These are phyloP conservation scores for Pocillopora meandrina DNA, from an alignment of 92 coral and sea anemone species.

Conservation along the genomic window DNA sequence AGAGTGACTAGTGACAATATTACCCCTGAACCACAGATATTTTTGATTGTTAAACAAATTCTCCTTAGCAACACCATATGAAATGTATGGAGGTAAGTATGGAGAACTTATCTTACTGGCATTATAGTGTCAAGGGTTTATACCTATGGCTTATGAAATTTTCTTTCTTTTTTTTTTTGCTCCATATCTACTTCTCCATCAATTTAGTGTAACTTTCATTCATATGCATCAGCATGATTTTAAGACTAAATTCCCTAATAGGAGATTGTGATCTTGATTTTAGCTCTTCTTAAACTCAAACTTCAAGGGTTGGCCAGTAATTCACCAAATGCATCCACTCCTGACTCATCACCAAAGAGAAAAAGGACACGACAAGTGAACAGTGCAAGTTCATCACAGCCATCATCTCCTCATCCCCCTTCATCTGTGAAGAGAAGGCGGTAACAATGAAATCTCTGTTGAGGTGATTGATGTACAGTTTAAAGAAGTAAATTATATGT, in stretches of 20 bases:
- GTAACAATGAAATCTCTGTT: conserved; percentile 41
- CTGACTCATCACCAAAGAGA: conserved; percentile 99
- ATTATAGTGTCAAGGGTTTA: no score
- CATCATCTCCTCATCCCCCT: conserved; percentile 97
- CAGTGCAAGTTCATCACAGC: conserved; percentile 97
- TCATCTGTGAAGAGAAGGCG: conserved; percentile 92
- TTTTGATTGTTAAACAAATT: no score
- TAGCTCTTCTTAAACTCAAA: conserved; percentile 89
- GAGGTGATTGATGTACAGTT: conserved; percentile 9
- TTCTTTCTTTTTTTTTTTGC: no score
- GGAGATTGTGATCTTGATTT: conserved; percentile 42
- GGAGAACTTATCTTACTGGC: no score
- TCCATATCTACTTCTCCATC: no score
- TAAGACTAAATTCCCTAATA: background rate
- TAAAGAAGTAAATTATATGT: background rate
- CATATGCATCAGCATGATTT: no score
- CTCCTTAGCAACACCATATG: no score
- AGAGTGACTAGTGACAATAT: no score
- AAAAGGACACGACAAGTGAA: conserved; percentile 96
- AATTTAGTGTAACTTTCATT: no score
- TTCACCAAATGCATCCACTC: conserved; percentile 87
- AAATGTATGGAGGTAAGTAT: no score
- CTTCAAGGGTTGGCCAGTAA: conserved; percentile 80
- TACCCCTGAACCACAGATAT: no score
- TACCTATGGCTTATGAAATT: no score